Conservation (phyloP, 2,888 invertebrate genomes). For the Siphlonurus alternatus region DNA sequence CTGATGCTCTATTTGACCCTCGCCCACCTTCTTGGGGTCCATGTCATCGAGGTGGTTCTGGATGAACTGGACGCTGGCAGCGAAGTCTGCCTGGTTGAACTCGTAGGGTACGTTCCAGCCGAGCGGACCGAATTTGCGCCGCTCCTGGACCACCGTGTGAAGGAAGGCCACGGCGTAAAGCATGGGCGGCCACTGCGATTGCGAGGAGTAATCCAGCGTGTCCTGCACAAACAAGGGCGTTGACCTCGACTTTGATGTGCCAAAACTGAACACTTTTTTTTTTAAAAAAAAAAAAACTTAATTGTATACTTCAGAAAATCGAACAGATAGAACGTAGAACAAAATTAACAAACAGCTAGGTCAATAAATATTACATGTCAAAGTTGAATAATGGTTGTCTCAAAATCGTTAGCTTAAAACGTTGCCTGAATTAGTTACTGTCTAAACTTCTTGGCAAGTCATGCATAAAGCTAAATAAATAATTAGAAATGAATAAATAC, state of each 20-base stretch:
- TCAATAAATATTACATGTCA: too few relatives aligned
- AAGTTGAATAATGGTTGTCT: too few relatives aligned
- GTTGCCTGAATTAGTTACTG: too few relatives aligned
- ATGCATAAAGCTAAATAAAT: too few relatives aligned
- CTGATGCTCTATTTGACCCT: too few relatives aligned
- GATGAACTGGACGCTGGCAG: constrained; percentile 86
- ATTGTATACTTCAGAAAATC: not conserved
- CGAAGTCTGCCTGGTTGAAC: constrained; percentile 93
- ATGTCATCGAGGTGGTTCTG: constrained; percentile 95
- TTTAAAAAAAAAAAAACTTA: not conserved
- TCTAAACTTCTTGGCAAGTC: too few relatives aligned
- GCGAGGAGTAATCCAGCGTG: constrained; percentile 77
- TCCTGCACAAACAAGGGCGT: too few relatives aligned
- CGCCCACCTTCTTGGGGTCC: constrained; percentile 77
- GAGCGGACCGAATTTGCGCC: constrained; percentile 87
- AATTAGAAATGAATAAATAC: too few relatives aligned
- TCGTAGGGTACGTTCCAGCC: constrained; percentile 97
- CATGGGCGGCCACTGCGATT: constrained; percentile 85
- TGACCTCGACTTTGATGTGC: not conserved
- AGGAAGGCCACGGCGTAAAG: constrained; percentile 88
- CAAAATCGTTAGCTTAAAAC: too few relatives aligned
- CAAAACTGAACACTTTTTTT: not conserved
- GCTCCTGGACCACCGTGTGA: constrained; percentile 88
- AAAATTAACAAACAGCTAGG: not conserved
- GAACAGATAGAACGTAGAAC: not conserved